Evolutionary conservation across 2,113 vertebrate genomes (phyloP).

Genomic region (Dolichotis patagonum): DNA sequence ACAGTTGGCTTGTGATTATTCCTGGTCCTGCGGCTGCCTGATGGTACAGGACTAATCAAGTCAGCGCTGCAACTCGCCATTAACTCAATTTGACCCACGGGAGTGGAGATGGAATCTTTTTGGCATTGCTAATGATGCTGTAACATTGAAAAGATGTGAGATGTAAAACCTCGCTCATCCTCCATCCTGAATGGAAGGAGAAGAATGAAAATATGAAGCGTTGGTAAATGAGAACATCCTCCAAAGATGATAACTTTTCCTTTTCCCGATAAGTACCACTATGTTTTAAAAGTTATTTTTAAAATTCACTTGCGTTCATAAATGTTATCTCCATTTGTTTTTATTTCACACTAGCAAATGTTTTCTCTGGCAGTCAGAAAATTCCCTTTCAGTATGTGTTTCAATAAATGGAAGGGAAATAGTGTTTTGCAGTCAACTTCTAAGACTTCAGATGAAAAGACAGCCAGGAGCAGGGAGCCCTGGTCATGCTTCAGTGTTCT

Average conservation of each 20-base stretch:
- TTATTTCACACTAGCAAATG: slow-evolving; percentile 72
- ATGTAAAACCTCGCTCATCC: slow-evolving; percentile 22
- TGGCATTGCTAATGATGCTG: slow-evolving; percentile 65
- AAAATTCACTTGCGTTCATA: slow-evolving; percentile 64
- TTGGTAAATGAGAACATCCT: not conserved
- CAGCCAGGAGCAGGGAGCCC: slow-evolving; percentile 59
- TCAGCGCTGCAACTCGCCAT: slow-evolving; percentile 50
- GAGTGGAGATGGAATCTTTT: slow-evolving; percentile 64
- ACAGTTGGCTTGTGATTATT: slow-evolving; percentile 73
- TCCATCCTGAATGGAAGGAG: not conserved
- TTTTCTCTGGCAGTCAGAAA: slow-evolving; percentile 75
- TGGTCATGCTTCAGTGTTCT: slow-evolving; percentile 78
- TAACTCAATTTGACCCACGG: slow-evolving; percentile 66
- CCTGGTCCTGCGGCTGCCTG: slow-evolving; percentile 59
- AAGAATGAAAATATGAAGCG: not conserved
- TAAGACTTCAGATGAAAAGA: slow-evolving; percentile 77
- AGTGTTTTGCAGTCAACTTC: slow-evolving; percentile 70
- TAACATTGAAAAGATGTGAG: slow-evolving; percentile 65
- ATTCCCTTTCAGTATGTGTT: slow-evolving; percentile 65
- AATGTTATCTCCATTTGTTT: slow-evolving; percentile 70
- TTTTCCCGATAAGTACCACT: not conserved
- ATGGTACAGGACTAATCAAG: slow-evolving; percentile 49
- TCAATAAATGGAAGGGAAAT: slow-evolving; percentile 76
- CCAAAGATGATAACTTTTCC: not conserved
- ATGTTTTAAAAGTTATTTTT: not conserved